A percentile compares a stretch with the other conserved stretches of the same genome.
phyloP scores from a whole-genome alignment of 2,797 vertebrate species.

The Geotrypetes seraphini region DNA sequence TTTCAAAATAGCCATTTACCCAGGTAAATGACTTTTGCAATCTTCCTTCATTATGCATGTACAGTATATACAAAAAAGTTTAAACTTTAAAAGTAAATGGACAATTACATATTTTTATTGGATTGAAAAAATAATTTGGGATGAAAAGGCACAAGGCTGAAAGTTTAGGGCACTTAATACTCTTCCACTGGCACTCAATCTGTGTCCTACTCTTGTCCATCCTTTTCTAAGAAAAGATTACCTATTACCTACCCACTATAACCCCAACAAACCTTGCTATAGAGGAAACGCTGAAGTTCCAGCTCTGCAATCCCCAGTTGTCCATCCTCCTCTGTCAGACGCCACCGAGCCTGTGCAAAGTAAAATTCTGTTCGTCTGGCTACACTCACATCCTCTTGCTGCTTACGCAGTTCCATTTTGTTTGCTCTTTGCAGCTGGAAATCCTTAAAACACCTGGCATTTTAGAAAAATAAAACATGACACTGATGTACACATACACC shows the following conservation, averaged over 20 bases:
- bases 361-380: constrained; percentile 90
- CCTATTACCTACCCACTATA: background rate
- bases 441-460: constrained; percentile 87
- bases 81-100: no score
- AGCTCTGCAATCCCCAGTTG: constrained; percentile 95
- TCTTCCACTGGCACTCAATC: no score
- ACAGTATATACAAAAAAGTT: no score
- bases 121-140: no score
- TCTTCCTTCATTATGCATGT: no score
- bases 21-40: no score
- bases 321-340: constrained; percentile 91
- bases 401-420: constrained; percentile 93
- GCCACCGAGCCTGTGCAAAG: constrained; percentile 95
- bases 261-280: constrained; percentile 87
- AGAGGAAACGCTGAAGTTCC: constrained; percentile 93
- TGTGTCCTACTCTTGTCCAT: background rate
- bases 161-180: no score
- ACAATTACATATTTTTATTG: no score
- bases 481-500: no score
- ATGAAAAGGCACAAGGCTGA: no score
- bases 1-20: no score
- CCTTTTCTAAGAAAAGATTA: background rate
- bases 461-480: background rate
- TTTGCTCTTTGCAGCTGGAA: constrained; percentile 93
- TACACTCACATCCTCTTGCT: constrained; percentile 87